Evolutionary conservation across 1,140 invertebrate genomes (phyloP), one percentile per base, ranked within the genome.

Genomic region (Armadillidium nasatum): DNA sequence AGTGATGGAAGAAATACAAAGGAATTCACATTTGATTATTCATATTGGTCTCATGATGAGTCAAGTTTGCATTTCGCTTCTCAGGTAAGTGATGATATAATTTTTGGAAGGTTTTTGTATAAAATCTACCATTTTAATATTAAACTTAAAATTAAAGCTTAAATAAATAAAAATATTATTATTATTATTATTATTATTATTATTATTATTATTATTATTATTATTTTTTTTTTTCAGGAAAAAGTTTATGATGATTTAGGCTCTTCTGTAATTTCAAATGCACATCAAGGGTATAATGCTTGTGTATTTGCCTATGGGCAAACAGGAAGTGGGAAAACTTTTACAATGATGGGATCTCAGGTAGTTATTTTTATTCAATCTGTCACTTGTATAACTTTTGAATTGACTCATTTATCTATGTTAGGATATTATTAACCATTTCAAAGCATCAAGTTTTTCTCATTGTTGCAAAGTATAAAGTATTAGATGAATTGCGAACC

Each of bases 281-380:
- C 95, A 71, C 97, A 97, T 86, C 89, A 95, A 86, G 96, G 95
- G 50, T 98, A 97, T 87, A 99, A 98, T 88, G 95, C 94, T 74
- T 98, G 95, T 86, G 95, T 98, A 79, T 97, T 98, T 88, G 96
- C 95, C 73, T 88, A 95, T 84, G 94, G 93, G 68, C 95, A 97
- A 86, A 97, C 95, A 67, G 95, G 95, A 83, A 96, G 94, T 83
- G 96, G 96, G 33, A 98, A 99, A 87, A 97, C 95, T 0, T 98
- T 95, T 84, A 98, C 96, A 0, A 98, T 99, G 96, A 98, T 98
- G 96, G 96, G 96, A 43, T 91, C 92, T 0, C 85, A 82, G 50
- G 86, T 71, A 72, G 73, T 72, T 60, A 88, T 60, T 19, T 15
- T 13, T 60, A 60, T 19, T 60, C 7, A 10, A 50, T 15, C 46